Conservation (phyloP, 2,888 invertebrate genomes). For the Sericinus montela region DNA sequence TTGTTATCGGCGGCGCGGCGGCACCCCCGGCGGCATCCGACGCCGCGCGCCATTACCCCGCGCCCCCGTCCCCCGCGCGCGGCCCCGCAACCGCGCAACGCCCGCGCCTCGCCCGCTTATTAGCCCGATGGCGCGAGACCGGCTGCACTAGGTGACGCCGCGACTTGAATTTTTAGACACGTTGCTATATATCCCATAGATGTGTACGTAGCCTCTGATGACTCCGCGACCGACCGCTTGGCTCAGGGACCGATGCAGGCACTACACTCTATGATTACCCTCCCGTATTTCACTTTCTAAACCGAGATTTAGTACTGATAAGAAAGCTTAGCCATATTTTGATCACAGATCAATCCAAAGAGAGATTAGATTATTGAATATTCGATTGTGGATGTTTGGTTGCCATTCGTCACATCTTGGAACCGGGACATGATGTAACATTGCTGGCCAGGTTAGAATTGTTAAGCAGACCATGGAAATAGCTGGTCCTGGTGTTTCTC, state of each 20-base stretch:
- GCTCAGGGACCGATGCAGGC: not conserved
- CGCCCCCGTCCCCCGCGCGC: slow-evolving; percentile 31
- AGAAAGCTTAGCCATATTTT: not conserved
- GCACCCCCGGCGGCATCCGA: slow-evolving; percentile 73
- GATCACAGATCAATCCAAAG: no score
- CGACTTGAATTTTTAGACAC: slow-evolving; percentile 61
- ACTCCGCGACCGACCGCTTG: not conserved
- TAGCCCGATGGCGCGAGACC: slow-evolving; percentile 61
- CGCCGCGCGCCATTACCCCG: slow-evolving; percentile 67
- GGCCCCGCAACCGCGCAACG: slow-evolving; percentile 19
- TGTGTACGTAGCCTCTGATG: not conserved
- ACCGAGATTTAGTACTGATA: not conserved
- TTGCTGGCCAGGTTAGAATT: no score
- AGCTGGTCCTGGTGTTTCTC: no score
- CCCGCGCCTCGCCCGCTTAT: slow-evolving; percentile 41
- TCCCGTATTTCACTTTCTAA: slow-evolving; percentile 10
- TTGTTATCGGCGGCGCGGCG: slow-evolving; percentile 70
- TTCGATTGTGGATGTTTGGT: no score
- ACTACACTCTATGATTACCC: not conserved
- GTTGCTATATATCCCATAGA: slow-evolving; percentile 21
- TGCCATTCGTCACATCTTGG: no score
- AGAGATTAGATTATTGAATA: no score
- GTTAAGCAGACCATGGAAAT: no score
- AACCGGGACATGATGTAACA: no score
- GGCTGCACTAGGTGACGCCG: slow-evolving; percentile 55